A percentile compares a stretch with the other conserved stretches of the same genome.
Conservation (phyloP, 2,113 vertebrate genomes). For the Perca fluviatilis region DNA sequence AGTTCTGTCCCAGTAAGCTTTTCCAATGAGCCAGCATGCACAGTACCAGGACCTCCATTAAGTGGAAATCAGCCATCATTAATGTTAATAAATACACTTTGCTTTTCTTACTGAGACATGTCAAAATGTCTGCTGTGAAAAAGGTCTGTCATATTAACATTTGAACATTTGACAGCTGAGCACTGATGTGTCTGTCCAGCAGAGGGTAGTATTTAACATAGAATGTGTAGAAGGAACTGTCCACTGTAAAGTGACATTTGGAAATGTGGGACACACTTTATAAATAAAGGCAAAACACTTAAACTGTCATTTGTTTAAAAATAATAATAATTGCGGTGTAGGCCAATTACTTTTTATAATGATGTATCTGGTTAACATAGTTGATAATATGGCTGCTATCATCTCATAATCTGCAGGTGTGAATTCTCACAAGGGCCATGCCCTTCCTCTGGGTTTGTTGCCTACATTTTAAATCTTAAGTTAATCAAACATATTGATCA, state of each 20-base stretch:
- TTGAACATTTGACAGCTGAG: neutral
- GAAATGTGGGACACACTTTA: neutral
- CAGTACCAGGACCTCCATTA: neutral
- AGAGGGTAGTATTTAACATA: constrained; percentile 27
- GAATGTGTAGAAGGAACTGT: neutral
- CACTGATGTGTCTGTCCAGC: neutral
- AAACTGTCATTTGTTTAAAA: neutral
- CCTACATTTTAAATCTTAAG: neutral
- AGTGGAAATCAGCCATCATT: neutral
- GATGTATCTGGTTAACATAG: neutral
- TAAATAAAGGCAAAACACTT: neutral
- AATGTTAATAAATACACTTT: neutral
- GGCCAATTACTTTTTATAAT: neutral
- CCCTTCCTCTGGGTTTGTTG: neutral
- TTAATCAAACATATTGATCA: neutral
- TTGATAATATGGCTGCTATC: neutral
- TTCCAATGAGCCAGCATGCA: neutral
- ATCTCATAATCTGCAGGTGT: neutral
- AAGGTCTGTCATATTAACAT: too few species aligned
- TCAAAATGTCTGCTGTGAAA: neutral
- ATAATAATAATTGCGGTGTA: neutral
- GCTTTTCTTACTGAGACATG: neutral
- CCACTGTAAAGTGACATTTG: neutral
- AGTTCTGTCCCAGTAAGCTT: neutral
- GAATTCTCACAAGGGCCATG: neutral